Evolutionary conservation across 2,797 vertebrate genomes (phyloP).

Genomic region (Euthynnus affinis): DNA sequence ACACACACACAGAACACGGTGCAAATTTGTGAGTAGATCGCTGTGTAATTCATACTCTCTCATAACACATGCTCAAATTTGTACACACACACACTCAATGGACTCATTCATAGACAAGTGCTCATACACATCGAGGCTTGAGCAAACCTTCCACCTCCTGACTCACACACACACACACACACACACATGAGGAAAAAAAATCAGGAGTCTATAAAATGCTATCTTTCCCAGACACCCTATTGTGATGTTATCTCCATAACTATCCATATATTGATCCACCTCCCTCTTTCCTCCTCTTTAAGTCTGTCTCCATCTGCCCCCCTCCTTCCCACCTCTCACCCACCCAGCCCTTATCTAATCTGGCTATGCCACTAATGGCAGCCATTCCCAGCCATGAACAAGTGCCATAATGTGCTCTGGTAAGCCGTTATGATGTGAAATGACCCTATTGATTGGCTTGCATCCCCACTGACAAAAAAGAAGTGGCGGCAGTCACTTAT

Average conservation of each 20-base stretch:
- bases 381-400: conserved; percentile 84
- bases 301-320: conserved; percentile 84
- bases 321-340: conserved; percentile 49
- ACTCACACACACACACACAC: conserved; percentile 23
- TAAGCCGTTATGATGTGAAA: conserved; percentile 89
- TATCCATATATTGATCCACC: conserved; percentile 84
- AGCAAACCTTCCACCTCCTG: conserved; percentile 49
- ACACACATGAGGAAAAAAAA: conserved; percentile 35
- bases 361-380: conserved; percentile 84
- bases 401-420: conserved; percentile 85
- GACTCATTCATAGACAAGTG: conserved; percentile 72
- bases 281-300: conserved; percentile 79
- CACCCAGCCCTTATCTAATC: conserved; percentile 84
- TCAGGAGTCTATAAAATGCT: conserved; percentile 66
- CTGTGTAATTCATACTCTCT: conserved; percentile 72
- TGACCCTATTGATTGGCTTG: conserved; percentile 87
- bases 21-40: conserved; percentile 62
- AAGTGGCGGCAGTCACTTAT: conserved; percentile 87
- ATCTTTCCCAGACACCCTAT: conserved; percentile 78
- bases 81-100: conserved; percentile 63
- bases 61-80: conserved; percentile 69
- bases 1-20: conserved; percentile 10
- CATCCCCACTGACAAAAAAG: conserved; percentile 87
- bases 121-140: conserved; percentile 54
- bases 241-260: conserved; percentile 83